These are phyloP conservation scores for Poecilia wingei DNA, from an alignment of 2,797 vertebrate species.

Conservation along the genomic window DNA sequence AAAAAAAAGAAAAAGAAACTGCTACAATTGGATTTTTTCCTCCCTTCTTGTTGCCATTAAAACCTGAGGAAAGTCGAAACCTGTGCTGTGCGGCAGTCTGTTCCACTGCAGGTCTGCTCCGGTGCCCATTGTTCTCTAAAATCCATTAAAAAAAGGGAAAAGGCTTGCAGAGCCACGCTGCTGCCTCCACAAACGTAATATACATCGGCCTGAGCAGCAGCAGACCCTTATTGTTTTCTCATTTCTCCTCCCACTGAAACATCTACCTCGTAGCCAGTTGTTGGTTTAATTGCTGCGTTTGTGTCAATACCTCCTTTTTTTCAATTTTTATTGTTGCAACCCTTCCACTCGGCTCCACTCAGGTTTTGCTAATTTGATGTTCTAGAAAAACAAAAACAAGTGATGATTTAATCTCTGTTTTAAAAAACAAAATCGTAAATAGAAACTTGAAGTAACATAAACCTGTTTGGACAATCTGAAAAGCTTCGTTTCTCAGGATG, in stretches of 20 bases:
- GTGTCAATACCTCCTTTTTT: not conserved
- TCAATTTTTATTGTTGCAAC: not conserved
- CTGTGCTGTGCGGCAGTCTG: slow-evolving; percentile 50
- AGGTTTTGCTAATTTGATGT: not conserved
- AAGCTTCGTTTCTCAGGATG: not conserved
- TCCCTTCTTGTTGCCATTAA: slow-evolving; percentile 26
- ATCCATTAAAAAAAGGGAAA: slow-evolving; percentile 46
- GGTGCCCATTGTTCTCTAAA: slow-evolving; percentile 60
- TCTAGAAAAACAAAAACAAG: not conserved
- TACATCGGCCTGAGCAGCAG: slow-evolving; percentile 44
- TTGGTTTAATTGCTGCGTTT: slow-evolving; percentile 21
- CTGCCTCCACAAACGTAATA: slow-evolving; percentile 54
- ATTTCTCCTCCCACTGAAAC: slow-evolving; percentile 26
- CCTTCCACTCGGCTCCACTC: not conserved
- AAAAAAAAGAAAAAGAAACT: slow-evolving; percentile 57
- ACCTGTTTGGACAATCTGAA: not conserved
- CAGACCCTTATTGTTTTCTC: slow-evolving; percentile 41
- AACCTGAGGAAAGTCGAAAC: slow-evolving; percentile 50
- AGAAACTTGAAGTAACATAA: not conserved
- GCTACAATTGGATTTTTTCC: slow-evolving; percentile 57
- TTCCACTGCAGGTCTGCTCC: slow-evolving; percentile 53
- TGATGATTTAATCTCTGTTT: not conserved
- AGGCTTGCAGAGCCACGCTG: slow-evolving; percentile 55
- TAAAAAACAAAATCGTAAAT: not conserved
- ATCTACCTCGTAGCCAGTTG: slow-evolving; percentile 27